Percentiles rank a stretch among this genome's conserved stretches.
Evolutionary conservation across 2,113 vertebrate species (phyloP).

Genomic region (Thamnaconus septentrionalis): DNA sequence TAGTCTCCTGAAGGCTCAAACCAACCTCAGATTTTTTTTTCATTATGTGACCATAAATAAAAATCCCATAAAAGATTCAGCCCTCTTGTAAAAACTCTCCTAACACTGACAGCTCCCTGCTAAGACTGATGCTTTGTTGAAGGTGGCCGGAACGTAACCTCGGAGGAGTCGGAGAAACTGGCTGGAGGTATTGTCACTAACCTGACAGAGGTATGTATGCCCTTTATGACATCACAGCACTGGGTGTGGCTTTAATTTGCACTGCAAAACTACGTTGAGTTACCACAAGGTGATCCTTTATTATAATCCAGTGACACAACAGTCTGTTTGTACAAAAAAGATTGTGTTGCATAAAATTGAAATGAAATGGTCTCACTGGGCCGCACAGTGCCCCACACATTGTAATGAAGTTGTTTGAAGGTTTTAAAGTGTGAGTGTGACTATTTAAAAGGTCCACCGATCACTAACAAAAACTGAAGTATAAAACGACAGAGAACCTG

Average conservation of each 20-base stretch:
- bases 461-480: slow-evolving; percentile 36
- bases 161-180: too few species aligned
- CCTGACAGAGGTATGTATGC: too few species aligned
- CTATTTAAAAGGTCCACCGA: slow-evolving; percentile 20
- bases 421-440: slow-evolving; percentile 19
- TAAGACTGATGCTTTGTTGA: too few species aligned
- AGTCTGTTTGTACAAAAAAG: slow-evolving; percentile 47
- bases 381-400: slow-evolving; percentile 10
- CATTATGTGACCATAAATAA: too few species aligned
- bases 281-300: slow-evolving; percentile 43
- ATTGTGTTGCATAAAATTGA: slow-evolving; percentile 27
- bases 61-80: too few species aligned
- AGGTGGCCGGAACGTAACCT: too few species aligned
- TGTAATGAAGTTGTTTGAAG: slow-evolving; percentile 31
- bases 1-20: too few species aligned
- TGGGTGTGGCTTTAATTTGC: background rate
- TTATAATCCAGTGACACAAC: slow-evolving; percentile 45
- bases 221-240: too few species aligned
- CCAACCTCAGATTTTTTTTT: too few species aligned
- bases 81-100: too few species aligned
- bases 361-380: slow-evolving; percentile 31
- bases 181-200: too few species aligned
- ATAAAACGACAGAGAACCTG: slow-evolving; percentile 45
- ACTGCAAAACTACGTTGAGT: background rate
- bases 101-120: too few species aligned